Percentiles rank a stretch among this genome's conserved stretches.
These are phyloP conservation scores for Anolis carolinensis DNA, from an alignment of 2,113 vertebrate genomes.

Conservation along the genomic window DNA sequence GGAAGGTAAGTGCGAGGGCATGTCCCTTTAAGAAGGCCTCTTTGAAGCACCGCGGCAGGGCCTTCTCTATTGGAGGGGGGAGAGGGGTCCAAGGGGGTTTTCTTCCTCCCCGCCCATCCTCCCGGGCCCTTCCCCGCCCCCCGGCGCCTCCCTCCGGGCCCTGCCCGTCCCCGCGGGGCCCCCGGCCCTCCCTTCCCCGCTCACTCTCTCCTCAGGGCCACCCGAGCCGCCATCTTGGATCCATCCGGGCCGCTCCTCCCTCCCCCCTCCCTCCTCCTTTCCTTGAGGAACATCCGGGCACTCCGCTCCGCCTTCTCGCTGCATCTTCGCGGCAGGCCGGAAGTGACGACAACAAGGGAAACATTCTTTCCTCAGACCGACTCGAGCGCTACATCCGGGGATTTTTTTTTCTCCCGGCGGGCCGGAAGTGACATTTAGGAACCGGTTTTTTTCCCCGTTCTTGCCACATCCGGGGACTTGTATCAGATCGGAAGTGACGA, in stretches of 20 bases:
- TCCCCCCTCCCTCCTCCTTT: slow-evolving; percentile 50
- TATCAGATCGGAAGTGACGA: too few relatives aligned
- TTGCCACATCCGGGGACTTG: too few relatives aligned
- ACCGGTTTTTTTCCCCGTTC: too few relatives aligned
- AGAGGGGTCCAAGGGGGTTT: too few relatives aligned
- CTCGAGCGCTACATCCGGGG: slow-evolving; percentile 56
- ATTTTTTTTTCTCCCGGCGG: background rate
- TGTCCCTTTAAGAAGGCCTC: too few relatives aligned
- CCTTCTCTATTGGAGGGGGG: too few relatives aligned
- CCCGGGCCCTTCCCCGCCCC: slow-evolving; percentile 20
- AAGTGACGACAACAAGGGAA: slow-evolving; percentile 49
- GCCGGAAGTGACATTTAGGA: background rate
- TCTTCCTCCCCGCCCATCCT: background rate
- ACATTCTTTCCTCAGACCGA: slow-evolving; percentile 48
- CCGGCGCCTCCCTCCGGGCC: background rate
- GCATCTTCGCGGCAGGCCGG: slow-evolving; percentile 18
- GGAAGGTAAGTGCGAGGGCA: too few relatives aligned
- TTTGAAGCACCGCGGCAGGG: too few relatives aligned
- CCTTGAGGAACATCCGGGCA: too few relatives aligned
- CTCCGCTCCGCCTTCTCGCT: slow-evolving; percentile 33
- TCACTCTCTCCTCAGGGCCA: slow-evolving; percentile 66
- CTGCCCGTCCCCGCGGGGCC: background rate
- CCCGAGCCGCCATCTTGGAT: slow-evolving; percentile 66
- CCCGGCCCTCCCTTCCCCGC: slow-evolving; percentile 22
- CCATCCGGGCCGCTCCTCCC: slow-evolving; percentile 62